Conservation (phyloP, 2,888 invertebrate genomes). For the Caenorhabditis angaria region DNA sequence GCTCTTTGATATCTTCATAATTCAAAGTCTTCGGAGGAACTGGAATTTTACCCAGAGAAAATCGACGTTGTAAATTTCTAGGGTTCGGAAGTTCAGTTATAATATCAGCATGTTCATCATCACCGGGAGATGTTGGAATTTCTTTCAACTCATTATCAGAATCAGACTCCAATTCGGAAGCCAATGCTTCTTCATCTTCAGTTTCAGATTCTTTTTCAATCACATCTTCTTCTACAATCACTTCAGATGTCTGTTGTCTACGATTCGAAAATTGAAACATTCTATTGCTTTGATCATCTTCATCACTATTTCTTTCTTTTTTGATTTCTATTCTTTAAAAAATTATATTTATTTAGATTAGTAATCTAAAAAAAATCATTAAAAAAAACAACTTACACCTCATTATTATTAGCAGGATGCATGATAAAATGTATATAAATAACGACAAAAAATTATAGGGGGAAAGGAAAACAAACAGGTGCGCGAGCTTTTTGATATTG, state of each 20-base stretch:
- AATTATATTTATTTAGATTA: neutral
- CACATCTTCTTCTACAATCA: conserved; percentile 4
- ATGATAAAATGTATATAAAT: no score
- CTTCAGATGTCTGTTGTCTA: neutral
- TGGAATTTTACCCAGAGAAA: conserved; percentile 35
- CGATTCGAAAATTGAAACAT: neutral
- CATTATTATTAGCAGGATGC: no score
- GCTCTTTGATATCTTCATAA: conserved; percentile 25
- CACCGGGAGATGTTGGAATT: no score
- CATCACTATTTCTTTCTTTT: neutral
- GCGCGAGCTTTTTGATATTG: no score
- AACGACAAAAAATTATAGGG: no score
- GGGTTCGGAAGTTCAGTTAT: neutral
- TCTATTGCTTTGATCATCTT: neutral
- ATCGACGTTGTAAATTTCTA: conserved; percentile 5
- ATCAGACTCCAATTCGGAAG: no score
- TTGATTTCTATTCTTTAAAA: neutral
- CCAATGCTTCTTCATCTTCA: neutral
- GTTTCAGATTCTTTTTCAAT: conserved; percentile 8
- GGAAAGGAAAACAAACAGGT: no score
- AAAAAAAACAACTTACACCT: no score
- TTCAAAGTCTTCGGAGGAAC: conserved; percentile 28
- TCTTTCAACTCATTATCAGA: no score
- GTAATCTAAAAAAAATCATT: no score
- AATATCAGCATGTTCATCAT: neutral